phyloP scores from a whole-genome alignment of 2,888 invertebrate genomes.

The Cremastobaeus sp. region DNA sequence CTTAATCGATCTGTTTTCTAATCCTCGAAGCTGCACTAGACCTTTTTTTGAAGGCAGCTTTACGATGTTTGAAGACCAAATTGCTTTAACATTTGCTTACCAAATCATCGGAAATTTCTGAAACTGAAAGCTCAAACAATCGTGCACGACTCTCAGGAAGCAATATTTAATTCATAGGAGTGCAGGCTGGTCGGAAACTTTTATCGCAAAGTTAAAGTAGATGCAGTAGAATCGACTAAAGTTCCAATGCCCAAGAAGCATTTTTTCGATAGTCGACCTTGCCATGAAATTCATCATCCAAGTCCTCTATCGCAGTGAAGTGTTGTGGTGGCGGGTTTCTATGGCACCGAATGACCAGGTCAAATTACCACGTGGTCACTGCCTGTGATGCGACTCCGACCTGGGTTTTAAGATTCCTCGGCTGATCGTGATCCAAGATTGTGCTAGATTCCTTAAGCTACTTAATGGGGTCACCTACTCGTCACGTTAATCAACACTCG shows the following conservation, averaged over 20 bases:
- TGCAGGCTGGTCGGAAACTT: neutral
- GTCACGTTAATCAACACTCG: slow-evolving; percentile 62
- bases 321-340: slow-evolving; percentile 74
- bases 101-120: too few species aligned
- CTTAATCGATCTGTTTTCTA: slow-evolving; percentile 26
- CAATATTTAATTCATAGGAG: too few species aligned
- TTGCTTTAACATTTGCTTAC: too few species aligned
- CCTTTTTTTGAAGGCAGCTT: neutral
- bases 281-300: slow-evolving; percentile 69
- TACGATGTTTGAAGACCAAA: neutral
- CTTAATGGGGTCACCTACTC: slow-evolving; percentile 59
- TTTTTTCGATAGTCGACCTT: slow-evolving; percentile 67
- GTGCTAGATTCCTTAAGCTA: slow-evolving; percentile 60
- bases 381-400: slow-evolving; percentile 58
- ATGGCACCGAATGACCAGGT: slow-evolving; percentile 76
- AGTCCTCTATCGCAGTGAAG: slow-evolving; percentile 62
- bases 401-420: slow-evolving; percentile 49
- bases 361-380: slow-evolving; percentile 76
- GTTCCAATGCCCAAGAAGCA: neutral
- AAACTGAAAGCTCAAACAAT: too few species aligned
- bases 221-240: neutral
- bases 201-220: neutral
- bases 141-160: too few species aligned
- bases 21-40: slow-evolving; percentile 5
- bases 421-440: slow-evolving; percentile 62